Conservation (phyloP, 2,888 invertebrate genomes). For the Diaperis boleti region DNA sequence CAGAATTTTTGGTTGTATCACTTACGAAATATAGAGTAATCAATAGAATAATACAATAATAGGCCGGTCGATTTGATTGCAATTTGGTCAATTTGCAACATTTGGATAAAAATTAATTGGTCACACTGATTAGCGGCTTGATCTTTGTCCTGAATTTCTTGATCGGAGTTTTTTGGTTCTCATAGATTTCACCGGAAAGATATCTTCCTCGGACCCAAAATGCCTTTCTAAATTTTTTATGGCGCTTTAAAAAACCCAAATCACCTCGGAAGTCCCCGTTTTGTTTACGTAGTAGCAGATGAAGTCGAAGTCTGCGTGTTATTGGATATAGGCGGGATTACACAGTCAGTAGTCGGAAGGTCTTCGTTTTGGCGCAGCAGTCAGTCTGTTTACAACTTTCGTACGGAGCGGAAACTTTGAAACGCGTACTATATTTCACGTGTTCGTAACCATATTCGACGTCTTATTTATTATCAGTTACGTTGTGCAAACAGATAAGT, state of each 20-base stretch:
- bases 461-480: conserved; percentile 13
- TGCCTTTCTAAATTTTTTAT: neutral
- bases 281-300: conserved; percentile 12
- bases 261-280: neutral
- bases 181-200: conserved; percentile 6
- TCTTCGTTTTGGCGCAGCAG: conserved; percentile 17
- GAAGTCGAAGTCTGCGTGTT: conserved; percentile 15
- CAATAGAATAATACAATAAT: no score
- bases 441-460: conserved; percentile 6
- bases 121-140: no score
- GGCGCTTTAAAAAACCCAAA: no score
- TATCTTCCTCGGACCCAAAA: no score
- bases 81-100: no score
- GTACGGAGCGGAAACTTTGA: conserved; percentile 3
- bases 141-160: neutral
- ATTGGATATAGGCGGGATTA: conserved; percentile 9
- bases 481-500: conserved; percentile 6
- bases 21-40: no score
- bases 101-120: no score
- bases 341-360: conserved; percentile 3
- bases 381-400: conserved; percentile 26
- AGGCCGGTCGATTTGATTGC: no score
- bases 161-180: neutral
- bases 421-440: conserved; percentile 8
- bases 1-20: no score